Base-by-base conservation (phyloP, 2,888 invertebrate species). In the Drosophila prolongata region DNA sequence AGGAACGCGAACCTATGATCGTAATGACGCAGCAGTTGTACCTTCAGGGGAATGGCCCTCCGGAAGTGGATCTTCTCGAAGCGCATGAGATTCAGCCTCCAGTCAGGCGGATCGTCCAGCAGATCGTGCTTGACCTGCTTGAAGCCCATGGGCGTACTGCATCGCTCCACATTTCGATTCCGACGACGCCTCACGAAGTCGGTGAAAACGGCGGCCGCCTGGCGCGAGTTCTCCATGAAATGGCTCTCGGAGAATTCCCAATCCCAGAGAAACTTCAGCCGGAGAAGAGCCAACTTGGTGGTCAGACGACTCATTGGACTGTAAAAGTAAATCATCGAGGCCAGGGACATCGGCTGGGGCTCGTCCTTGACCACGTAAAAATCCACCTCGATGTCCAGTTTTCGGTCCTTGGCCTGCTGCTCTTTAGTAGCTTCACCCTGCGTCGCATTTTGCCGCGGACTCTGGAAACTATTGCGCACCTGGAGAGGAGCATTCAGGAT, bases 111-210 rank as follows among this genome's bases (percentile, higher is more conserved):
- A 0, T 44, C 37, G 2, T 44, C 50, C 0, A 54, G 14, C 11
- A 86, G 46, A 57, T 85, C 88, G 13, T 80, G 71, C 16, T 58
- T 49, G 38, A 85, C 73, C 62, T 88, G 84, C 43, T 88, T 86
- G 35, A 44, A 83, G 1, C 89, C 88, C 77, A 88, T 73, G 8
- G 80, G 87, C 9, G 84, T 85, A 8, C 77, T 76, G 52, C 80
- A 83, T 1, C 64, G 30, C 10, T 58, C 47, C 0, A 85, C 56
- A 3, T 56, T 27, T 3, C 43, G 9, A 0, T 42, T 16, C 0
- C 54, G 43, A 1, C 67, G 43, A 3, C 60, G 34, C 1, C 64
- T 65, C 9, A 88, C 76, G 3, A 76, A 49, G 6, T 71, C 66
- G 38, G 77, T 86, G 1, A 79, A 24, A 0, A 76, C 44, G 9